Evolutionary conservation across 2,113 vertebrate genomes (phyloP).

Genomic region (Irena cyanogastra): DNA sequence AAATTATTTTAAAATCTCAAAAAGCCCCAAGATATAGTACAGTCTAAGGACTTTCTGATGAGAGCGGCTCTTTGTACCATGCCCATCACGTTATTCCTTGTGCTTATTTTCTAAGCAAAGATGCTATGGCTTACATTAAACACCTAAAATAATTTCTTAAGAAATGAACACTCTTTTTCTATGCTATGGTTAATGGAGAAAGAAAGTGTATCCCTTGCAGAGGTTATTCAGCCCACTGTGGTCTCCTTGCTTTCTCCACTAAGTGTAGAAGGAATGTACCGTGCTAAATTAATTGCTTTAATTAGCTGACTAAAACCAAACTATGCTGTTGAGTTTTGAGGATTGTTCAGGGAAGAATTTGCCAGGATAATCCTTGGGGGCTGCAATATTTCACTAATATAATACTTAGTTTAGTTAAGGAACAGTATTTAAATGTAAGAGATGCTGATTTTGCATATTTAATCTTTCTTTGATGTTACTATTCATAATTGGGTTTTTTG

Average conservation of each 20-base stretch:
- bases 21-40: not conserved
- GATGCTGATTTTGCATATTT: not conserved
- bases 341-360: not conserved
- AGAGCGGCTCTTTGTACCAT: not conserved
- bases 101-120: not conserved
- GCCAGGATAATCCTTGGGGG: not conserved
- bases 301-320: constrained; percentile 14
- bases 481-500: not conserved
- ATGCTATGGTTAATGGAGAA: not conserved
- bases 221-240: not conserved
- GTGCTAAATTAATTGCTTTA: constrained; percentile 4
- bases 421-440: not conserved
- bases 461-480: not conserved
- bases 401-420: not conserved
- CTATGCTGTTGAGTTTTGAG: not conserved
- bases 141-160: not conserved
- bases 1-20: not conserved
- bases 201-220: not conserved
- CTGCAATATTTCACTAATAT: not conserved
- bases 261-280: not conserved
- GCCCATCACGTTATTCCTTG: not conserved
- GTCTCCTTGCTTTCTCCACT: not conserved
- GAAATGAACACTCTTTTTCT: not conserved
- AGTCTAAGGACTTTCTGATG: not conserved
- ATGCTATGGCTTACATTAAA: not conserved